Conservation (phyloP, 2,797 vertebrate genomes). For the Gambusia yucatana region DNA sequence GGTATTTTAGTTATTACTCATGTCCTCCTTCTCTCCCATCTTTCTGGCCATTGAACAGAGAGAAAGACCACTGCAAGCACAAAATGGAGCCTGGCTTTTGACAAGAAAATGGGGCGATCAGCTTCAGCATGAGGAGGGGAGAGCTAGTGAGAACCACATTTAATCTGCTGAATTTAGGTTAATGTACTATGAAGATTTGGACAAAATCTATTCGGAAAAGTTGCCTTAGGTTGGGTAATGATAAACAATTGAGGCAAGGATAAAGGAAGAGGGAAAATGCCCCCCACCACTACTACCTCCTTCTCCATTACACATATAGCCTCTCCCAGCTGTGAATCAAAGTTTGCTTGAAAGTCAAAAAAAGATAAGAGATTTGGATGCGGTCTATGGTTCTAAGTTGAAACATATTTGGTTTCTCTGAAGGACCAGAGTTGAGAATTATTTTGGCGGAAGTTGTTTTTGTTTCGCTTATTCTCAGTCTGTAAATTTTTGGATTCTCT, state of each 20-base stretch:
- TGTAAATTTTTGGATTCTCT: constrained; percentile 22
- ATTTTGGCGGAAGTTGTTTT: constrained; percentile 18
- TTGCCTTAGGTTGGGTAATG: constrained; percentile 36
- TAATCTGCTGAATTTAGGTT: constrained; percentile 59
- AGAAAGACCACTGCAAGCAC: constrained; percentile 18
- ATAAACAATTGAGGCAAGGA: constrained; percentile 33
- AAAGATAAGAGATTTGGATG: background rate
- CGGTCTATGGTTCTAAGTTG: constrained; percentile 40
- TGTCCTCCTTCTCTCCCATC: constrained; percentile 49
- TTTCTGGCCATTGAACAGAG: constrained; percentile 24
- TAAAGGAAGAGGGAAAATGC: constrained; percentile 10
- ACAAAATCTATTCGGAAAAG: constrained; percentile 40
- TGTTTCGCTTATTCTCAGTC: constrained; percentile 41
- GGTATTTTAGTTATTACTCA: constrained; percentile 61
- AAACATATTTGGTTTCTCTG: constrained; percentile 46
- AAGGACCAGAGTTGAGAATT: constrained; percentile 17
- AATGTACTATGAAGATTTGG: constrained; percentile 56
- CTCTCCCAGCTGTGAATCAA: constrained; percentile 32
- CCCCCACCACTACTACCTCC: constrained; percentile 8
- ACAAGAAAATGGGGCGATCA: constrained; percentile 37
- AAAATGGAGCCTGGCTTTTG: constrained; percentile 63
- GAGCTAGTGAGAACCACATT: constrained; percentile 20
- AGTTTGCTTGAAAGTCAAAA: constrained; percentile 10
- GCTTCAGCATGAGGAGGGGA: constrained; percentile 24
- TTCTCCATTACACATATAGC: constrained; percentile 25